Evolutionary conservation across 2,797 vertebrate genomes (phyloP), one percentile per base, ranked within the genome.

Genomic region (Spondyliosoma cantharus): DNA sequence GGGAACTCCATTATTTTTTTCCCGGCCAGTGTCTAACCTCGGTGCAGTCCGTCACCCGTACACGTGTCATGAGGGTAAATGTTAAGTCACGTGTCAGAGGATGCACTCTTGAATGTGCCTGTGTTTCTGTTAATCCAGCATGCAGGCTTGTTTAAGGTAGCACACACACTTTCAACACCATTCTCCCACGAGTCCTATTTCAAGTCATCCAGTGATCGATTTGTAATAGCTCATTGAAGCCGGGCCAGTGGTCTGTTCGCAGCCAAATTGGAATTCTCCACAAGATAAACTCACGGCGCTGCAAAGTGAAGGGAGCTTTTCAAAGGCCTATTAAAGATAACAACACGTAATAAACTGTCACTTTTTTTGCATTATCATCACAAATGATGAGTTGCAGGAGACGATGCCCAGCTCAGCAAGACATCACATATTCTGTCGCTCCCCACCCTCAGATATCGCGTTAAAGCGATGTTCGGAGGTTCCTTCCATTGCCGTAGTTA

Each of bases 191-290:
- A 85, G 86, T 74, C 76, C 62, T 62, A 83, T 89, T 83, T 78
- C 70, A 79, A 87, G 80, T 82, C 81, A 65, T 86, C 67, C 67
- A 80, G 7, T 83, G 84, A 90, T 92, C 79, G 87, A 93, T 90
- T 87, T 76, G 87, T 89, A 89, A 85, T 83, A 91, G 89, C 83
- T 88, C 83, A 82, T 74, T 90, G 89, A 90, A 84, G 81, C 75
- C 19, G 71, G 71, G 81, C 84, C 86, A 86, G 83, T 50, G 73
- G 71, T 87, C 70, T 63, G 77, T 82, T 90, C 81, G 50, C 78
- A 86, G 85, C 87, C 82, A 87, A 85, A 87, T 84, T 88, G 83
- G 77, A 91, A 91, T 82, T 82, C 86, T 85, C 64, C 64, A 71
- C 83, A 74, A 87, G 81, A 91, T 89, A 83, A 87, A 88, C 68